Evolutionary conservation across 1,140 invertebrate species (phyloP).

Genomic region (Sinonovacula constricta): DNA sequence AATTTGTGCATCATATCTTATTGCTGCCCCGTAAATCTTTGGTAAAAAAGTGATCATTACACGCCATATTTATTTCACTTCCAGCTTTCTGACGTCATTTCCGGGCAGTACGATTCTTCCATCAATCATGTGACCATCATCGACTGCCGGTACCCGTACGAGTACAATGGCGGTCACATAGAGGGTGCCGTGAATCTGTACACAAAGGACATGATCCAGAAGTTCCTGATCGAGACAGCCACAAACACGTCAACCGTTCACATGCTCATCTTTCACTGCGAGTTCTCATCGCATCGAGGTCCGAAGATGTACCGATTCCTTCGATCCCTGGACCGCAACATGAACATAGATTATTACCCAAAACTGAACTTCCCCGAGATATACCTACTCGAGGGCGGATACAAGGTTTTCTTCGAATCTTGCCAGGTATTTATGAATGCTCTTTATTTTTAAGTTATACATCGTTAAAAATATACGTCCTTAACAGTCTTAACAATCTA

Average conservation of each 20-base stretch:
- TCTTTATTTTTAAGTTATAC: too few relatives aligned
- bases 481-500: too few relatives aligned
- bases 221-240: conserved; percentile 82
- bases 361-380: conserved; percentile 94
- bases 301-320: conserved; percentile 83
- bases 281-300: conserved; percentile 42
- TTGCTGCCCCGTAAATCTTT: too few relatives aligned
- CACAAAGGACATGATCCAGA: conserved; percentile 85
- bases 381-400: conserved; percentile 96
- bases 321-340: conserved; percentile 88
- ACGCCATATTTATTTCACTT: too few relatives aligned
- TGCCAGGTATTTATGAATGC: too few relatives aligned
- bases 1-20: too few relatives aligned
- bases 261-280: conserved; percentile 39
- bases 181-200: conserved; percentile 81
- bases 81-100: conserved; percentile 81
- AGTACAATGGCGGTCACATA: conserved; percentile 97
- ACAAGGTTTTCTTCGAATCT: conserved; percentile 91
- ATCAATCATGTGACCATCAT: conserved; percentile 75
- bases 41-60: too few relatives aligned
- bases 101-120: conserved; percentile 62
- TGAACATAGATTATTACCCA: conserved; percentile 92
- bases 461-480: too few relatives aligned
- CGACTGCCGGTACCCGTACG: conserved; percentile 93
- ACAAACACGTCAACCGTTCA: conserved; percentile 79